phyloP scores from a whole-genome alignment of 2,797 vertebrate genomes.

The Phalanger gymnotis region DNA sequence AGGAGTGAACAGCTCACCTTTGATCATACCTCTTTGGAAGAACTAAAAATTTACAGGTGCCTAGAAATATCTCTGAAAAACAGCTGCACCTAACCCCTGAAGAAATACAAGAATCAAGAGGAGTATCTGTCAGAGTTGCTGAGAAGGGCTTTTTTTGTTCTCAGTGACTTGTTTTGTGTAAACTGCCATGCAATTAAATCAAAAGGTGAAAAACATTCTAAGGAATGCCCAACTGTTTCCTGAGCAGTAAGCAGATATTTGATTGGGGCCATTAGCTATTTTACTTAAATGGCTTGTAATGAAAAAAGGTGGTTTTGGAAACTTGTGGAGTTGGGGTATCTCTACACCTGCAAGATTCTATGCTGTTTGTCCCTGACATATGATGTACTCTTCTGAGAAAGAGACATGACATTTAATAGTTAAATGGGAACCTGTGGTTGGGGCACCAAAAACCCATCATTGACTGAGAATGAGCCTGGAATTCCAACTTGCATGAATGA shows the following conservation, averaged over 20 bases:
- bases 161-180: conserved; percentile 75
- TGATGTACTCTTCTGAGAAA: neutral
- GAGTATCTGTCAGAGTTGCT: conserved; percentile 81
- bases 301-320: neutral
- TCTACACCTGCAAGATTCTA: neutral
- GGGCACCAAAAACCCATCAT: neutral
- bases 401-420: neutral
- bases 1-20: too few species aligned
- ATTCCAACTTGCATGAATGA: neutral
- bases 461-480: neutral
- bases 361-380: neutral
- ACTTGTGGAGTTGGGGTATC: neutral
- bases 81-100: too few species aligned
- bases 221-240: neutral
- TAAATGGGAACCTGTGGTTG: neutral
- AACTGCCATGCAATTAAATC: conserved; percentile 73
- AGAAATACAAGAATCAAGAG: too few species aligned
- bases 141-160: conserved; percentile 87
- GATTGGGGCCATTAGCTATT: neutral
- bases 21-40: too few species aligned
- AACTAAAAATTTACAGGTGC: too few species aligned
- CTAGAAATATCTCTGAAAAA: too few species aligned
- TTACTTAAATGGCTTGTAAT: neutral
- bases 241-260: neutral
- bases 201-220: neutral